Conservation (phyloP, 2,888 invertebrate genomes). For the Melinaea menophilus region DNA sequence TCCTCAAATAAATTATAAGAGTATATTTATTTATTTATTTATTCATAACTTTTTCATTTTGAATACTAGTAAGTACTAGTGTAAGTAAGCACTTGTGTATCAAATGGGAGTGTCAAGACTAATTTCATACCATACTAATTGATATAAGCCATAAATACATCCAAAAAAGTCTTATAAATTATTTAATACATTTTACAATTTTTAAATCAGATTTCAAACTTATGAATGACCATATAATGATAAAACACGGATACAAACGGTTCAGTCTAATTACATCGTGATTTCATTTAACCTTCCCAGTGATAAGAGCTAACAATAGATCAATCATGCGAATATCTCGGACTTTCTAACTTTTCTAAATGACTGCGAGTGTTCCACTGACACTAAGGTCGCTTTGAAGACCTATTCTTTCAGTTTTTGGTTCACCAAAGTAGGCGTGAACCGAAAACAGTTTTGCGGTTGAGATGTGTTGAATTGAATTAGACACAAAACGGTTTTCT, state of each 20-base stretch:
- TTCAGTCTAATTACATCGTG: conserved; percentile 17
- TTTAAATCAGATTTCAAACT: neutral
- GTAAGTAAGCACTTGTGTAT: no score
- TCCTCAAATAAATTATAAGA: no score
- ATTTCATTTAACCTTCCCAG: conserved; percentile 15
- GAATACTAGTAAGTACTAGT: no score
- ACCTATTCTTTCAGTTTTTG: conserved; percentile 5
- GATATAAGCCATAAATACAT: no score
- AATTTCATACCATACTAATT: no score
- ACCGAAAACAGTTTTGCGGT: conserved; percentile 32
- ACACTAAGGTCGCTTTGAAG: conserved; percentile 23
- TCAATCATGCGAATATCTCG: conserved; percentile 28
- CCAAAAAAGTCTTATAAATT: no score
- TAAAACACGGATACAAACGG: neutral
- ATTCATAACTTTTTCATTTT: no score
- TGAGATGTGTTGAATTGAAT: neutral
- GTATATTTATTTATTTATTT: no score
- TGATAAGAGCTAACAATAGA: conserved; percentile 30
- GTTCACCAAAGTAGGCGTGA: conserved; percentile 33
- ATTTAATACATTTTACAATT: neutral
- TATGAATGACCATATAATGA: neutral
- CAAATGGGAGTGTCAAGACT: no score
- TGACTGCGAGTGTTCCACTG: conserved; percentile 28
- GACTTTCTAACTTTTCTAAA: conserved; percentile 33
- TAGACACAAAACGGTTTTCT: neutral